These are phyloP conservation scores for Athetis lepigone DNA, from an alignment of 2,888 invertebrate species.

Conservation along the genomic window DNA sequence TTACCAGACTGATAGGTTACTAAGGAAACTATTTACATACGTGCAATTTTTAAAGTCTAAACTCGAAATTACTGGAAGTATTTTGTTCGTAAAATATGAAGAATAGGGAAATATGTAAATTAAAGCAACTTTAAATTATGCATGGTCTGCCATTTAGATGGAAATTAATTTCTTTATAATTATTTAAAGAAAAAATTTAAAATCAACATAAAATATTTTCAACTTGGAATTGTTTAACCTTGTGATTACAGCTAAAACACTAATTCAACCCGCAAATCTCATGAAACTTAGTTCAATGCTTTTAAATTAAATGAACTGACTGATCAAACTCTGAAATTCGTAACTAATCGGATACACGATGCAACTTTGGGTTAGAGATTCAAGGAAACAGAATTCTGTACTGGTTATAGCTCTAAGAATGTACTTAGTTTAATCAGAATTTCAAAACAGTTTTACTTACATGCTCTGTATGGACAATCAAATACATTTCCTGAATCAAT, in stretches of 20 bases:
- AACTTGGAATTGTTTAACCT: conserved; percentile 19
- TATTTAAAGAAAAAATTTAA: conserved; percentile 8
- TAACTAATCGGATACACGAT: conserved; percentile 9
- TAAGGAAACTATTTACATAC: conserved; percentile 44
- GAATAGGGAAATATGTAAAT: conserved; percentile 3
- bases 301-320: conserved; percentile 21
- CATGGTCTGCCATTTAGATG: conserved; percentile 6
- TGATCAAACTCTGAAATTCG: conserved; percentile 4
- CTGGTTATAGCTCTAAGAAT: not conserved
- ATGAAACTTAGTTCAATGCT: conserved; percentile 17
- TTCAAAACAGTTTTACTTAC: not conserved
- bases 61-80: conserved; percentile 14
- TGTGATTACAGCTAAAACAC: conserved; percentile 28
- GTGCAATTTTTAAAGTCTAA: conserved; percentile 20
- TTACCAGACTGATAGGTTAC: conserved; percentile 58
- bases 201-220: conserved; percentile 22
- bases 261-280: conserved; percentile 20
- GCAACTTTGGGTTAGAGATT: not conserved
- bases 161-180: conserved; percentile 1
- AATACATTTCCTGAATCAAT: not conserved
- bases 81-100: not conserved
- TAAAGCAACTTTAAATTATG: conserved; percentile 3
- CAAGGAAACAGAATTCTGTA: not conserved
- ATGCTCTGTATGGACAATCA: not conserved
- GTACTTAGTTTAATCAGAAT: not conserved